Evolutionary conservation across 2,797 vertebrate genomes (phyloP).

Genomic region (Sebastiscus albofasciatus): DNA sequence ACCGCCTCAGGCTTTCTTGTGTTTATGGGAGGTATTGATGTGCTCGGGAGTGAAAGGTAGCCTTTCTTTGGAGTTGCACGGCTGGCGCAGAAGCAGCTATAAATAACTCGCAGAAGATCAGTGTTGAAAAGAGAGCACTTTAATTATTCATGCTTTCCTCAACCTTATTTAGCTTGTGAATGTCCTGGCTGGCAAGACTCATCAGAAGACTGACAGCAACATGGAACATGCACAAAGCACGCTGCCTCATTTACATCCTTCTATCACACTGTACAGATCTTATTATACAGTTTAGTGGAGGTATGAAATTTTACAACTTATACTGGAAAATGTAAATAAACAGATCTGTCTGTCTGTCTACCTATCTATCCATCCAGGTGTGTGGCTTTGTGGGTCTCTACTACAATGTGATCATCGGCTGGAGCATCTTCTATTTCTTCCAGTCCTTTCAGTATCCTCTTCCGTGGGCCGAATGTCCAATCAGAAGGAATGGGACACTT

Average conservation of each 20-base stretch:
- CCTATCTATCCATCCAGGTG: slow-evolving; percentile 48
- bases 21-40: slow-evolving; percentile 26
- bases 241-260: slow-evolving; percentile 25
- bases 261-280: not conserved
- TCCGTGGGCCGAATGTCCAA: slow-evolving; percentile 89
- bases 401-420: slow-evolving; percentile 96
- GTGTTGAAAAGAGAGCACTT: slow-evolving; percentile 73
- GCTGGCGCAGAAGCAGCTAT: slow-evolving; percentile 64
- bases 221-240: slow-evolving; percentile 18
- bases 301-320: not conserved
- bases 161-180: slow-evolving; percentile 64
- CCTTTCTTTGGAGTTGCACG: slow-evolving; percentile 43
- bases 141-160: slow-evolving; percentile 79
- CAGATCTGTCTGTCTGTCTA: not conserved
- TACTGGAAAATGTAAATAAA: not conserved
- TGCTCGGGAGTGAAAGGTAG: slow-evolving; percentile 40
- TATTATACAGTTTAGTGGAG: not conserved
- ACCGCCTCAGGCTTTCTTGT: not conserved
- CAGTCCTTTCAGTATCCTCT: slow-evolving; percentile 77
- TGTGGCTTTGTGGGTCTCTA: slow-evolving; percentile 95
- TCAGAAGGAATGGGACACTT: slow-evolving; percentile 82
- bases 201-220: slow-evolving; percentile 56
- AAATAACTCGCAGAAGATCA: slow-evolving; percentile 74
- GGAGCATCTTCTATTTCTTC: slow-evolving; percentile 98
- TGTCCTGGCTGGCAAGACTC: slow-evolving; percentile 57